Evolutionary conservation across 2,797 vertebrate genomes (phyloP), one percentile per base, ranked within the genome.

Genomic region (Schizopygopsis malacanthus): DNA sequence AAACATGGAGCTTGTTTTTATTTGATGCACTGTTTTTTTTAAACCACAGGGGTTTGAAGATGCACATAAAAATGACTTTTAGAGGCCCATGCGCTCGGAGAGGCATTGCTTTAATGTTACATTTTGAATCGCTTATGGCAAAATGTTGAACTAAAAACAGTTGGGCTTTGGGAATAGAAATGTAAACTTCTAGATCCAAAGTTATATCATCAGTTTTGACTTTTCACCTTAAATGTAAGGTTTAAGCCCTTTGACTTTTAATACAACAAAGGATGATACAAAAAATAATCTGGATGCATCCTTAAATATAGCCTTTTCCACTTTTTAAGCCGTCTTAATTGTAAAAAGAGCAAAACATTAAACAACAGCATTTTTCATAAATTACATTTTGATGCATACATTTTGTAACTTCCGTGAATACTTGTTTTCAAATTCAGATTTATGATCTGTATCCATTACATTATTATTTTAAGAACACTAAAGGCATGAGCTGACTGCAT

Each of bases 101-200:
- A 82, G 85, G 33, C 18, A 56, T 50, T 76, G 22, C 28, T 56
- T 41, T 56, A 52, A 45, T 80, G 28, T 50, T 61, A 65, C 16
- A 47, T 39, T 76, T 25, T 65, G 1, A 75, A 50, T 75, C 56
- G 16, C 6, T 71, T 41, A 56, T 4, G n/a, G 28, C 54, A 83
- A 63, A 61, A 52, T n/a, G 41, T 63, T 76, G 12, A 83, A 75
- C 12, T 54, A 12, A 39, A 72, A 72, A 45, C 47, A 61, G 59
- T 37, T 70, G 15, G 67, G 54, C 76, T 85, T 88, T 77, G 16
- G 33, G 87, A 91, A 90, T 88, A 70, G 33, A 59, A 50, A 75
- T n/a, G 25, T 37, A 28, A 59, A 61, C 41, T 12, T 82, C 16
- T 72, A 18, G 37, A 59, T 25, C 41, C 15, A 72, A 20, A 59